Percentiles rank a stretch among this genome's conserved stretches.
These are phyloP conservation scores for Sminthopsis crassicaudata DNA, from an alignment of 2,113 vertebrate genomes.

Conservation along the genomic window DNA sequence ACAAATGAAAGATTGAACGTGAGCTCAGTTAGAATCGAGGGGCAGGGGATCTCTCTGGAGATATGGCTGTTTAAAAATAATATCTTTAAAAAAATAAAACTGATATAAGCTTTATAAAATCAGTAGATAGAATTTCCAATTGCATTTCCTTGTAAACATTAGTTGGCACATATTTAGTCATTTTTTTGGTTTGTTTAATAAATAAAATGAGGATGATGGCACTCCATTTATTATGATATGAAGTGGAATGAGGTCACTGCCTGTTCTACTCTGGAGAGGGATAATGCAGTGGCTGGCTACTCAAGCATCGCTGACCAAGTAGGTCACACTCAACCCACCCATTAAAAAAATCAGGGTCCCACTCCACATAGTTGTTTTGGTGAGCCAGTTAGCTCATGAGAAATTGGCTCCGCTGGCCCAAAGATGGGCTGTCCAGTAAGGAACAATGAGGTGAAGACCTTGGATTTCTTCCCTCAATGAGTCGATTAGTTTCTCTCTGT, in stretches of 20 bases:
- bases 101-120: not conserved
- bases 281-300: not conserved
- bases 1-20: constrained; percentile 55
- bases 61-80: not conserved
- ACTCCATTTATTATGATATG: not conserved
- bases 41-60: not conserved
- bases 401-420: not conserved
- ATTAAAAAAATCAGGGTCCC: not conserved
- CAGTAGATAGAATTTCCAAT: not conserved
- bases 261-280: not conserved
- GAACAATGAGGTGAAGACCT: not conserved
- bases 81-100: not conserved
- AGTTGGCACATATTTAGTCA: not conserved
- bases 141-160: not conserved
- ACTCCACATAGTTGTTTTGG: not conserved
- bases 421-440: not conserved
- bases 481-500: not conserved
- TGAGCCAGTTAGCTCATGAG: not conserved
- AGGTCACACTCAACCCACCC: not conserved
- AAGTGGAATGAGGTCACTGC: not conserved
- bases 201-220: not conserved
- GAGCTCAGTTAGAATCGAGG: not conserved
- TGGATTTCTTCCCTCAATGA: not conserved
- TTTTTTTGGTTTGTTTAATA: not conserved
- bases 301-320: not conserved